Evolutionary conservation across 2,797 vertebrate genomes (phyloP).

Genomic region (Prunella strophiata): DNA sequence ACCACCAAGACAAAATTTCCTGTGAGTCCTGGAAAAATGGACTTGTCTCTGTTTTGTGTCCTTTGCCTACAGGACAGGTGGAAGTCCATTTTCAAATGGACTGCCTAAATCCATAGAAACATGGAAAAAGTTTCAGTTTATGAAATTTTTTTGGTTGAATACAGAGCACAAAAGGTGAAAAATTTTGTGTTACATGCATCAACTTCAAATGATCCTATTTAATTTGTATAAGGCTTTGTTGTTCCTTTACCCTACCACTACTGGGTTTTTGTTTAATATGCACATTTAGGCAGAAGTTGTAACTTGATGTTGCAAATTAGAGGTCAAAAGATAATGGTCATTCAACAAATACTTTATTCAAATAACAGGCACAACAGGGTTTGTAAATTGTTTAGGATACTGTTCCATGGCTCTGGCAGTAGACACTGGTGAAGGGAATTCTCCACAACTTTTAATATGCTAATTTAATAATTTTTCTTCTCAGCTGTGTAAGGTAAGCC

Average conservation of each 20-base stretch:
- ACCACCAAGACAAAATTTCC: conserved; percentile 46
- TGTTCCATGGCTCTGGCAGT: not conserved
- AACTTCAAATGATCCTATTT: not conserved
- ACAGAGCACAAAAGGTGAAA: not conserved
- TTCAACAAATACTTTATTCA: not conserved
- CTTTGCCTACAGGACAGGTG: not conserved
- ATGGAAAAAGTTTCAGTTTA: not conserved
- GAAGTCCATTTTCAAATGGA: not conserved
- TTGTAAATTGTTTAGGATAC: not conserved
- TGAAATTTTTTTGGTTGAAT: not conserved
- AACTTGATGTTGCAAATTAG: not conserved
- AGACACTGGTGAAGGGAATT: not conserved
- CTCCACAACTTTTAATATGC: not conserved
- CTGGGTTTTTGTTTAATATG: not conserved
- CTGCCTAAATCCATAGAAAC: not conserved
- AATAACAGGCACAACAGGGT: not conserved
- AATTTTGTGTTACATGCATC: not conserved
- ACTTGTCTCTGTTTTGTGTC: not conserved
- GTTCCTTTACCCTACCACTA: not conserved
- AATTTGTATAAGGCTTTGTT: not conserved
- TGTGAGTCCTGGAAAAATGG: not conserved
- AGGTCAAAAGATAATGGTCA: not conserved
- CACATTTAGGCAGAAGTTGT: not conserved
- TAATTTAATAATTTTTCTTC: not conserved
- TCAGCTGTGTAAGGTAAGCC: not conserved